Base-by-base conservation (phyloP, 2,113 vertebrate genomes). In the Cercocebus atys region DNA sequence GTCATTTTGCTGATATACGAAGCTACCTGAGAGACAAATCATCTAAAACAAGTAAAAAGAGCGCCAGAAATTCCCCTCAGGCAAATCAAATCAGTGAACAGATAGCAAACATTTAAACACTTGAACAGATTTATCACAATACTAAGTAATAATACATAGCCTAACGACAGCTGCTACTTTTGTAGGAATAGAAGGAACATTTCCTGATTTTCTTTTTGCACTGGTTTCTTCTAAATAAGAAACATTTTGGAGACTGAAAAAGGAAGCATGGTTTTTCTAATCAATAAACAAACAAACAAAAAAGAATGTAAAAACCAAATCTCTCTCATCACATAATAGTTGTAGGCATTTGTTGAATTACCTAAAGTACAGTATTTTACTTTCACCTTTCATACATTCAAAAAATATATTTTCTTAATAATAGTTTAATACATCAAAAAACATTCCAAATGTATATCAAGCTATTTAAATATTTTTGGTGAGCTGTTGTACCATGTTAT, bases 191-290 rank as follows among this genome's bases (percentile, higher is more conserved):
- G 35, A 90, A 93, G 23, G 3, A 95, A 83, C 30, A 82, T n/a
- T 93, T 87, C 61, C 80, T 89, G 45, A 35, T 59, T 59, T 66
- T 45, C 50, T 30, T 20, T 23, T 10, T 10, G 6, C 20, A 9
- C 35, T 89, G 17, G 16, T 82, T 97, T 95, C 94, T 70, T 88
- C 43, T 88, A 94, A 84, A 73, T 57, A 72, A 66, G 76, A 96
- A 95, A 73, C 27, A 59, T 25, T 64, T 0, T 55, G 17, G 27
- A 6, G 50, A 84, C 8, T 52, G 23, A 70, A 92, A 94, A 95
- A 55, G 11, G 25, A 18, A 89, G 66, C 59, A 40, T 45, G 27
- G 40, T 30, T 90, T 95, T 93, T 97, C 84, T 83, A 88, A 96
- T 80, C 82, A 93, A 88, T 40, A 79, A 93, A 75, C 32, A 84